Conservation (phyloP, 2,113 vertebrate species). For the Merops nubicus region DNA sequence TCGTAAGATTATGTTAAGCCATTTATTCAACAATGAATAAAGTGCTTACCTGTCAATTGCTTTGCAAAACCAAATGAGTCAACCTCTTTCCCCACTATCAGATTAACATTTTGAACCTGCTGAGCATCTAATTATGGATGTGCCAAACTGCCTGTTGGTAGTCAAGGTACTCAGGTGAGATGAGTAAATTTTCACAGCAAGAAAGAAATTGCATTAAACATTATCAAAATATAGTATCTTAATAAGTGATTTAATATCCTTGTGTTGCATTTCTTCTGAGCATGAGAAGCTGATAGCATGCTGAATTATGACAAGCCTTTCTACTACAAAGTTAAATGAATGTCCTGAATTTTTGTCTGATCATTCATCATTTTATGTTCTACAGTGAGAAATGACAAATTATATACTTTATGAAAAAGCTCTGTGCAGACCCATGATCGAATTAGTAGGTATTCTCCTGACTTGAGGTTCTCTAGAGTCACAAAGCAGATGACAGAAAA, state of each 20-base stretch:
- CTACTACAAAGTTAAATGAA: not conserved
- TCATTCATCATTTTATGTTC: not conserved
- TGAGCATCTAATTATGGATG: not conserved
- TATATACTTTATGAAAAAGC: not conserved
- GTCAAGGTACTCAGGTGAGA: not conserved
- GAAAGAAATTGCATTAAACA: not conserved
- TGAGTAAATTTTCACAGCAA: not conserved
- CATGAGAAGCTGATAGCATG: not conserved
- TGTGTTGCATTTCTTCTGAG: not conserved
- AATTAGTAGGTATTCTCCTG: not conserved
- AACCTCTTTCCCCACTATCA: not conserved
- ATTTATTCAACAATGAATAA: not conserved
- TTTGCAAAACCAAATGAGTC: not conserved
- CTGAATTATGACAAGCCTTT: not conserved
- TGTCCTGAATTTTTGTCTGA: not conserved
- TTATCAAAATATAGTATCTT: not conserved
- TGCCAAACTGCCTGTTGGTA: not conserved
- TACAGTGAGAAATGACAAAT: not conserved
- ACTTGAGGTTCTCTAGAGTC: not conserved
- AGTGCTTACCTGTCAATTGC: not conserved
- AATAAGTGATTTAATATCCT: not conserved
- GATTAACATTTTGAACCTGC: not conserved
- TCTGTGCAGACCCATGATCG: not conserved
- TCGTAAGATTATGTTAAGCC: not conserved
- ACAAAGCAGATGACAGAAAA: not conserved